A percentile compares a stretch with the other conserved stretches of the same genome.
Evolutionary conservation across 2,797 vertebrate species (phyloP).

Genomic region (Pangasius sanitwongsei): DNA sequence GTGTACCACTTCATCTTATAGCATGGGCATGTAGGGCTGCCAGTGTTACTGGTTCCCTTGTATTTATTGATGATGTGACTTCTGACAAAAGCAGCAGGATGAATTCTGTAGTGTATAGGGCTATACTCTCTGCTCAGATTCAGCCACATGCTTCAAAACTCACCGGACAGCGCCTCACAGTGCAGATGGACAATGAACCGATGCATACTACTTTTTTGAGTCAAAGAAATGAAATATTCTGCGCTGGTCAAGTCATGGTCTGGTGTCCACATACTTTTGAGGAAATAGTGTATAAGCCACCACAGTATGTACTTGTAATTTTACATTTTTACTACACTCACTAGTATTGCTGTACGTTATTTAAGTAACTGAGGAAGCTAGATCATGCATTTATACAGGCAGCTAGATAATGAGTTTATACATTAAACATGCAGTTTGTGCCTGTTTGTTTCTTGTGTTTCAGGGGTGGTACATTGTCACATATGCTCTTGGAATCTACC

Average conservation of each 20-base stretch:
- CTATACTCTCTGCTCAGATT: not conserved
- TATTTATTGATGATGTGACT: not conserved
- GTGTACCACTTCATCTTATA: not conserved
- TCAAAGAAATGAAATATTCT: not conserved
- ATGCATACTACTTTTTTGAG: not conserved
- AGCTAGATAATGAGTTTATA: not conserved
- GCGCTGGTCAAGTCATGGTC: not conserved
- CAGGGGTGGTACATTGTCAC: constrained; percentile 99
- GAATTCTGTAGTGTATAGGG: no score
- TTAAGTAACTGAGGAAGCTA: not conserved
- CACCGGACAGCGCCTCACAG: not conserved
- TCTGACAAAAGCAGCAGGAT: not conserved
- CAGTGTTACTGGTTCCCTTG: not conserved
- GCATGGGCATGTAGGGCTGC: not conserved
- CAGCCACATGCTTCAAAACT: not conserved
- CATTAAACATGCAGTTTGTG: not conserved
- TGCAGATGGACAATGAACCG: not conserved
- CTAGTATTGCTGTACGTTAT: no score
- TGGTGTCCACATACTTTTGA: not conserved
- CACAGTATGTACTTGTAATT: not conserved
- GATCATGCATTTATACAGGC: no score
- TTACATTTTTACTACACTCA: not conserved
- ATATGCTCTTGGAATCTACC: constrained; percentile 98
- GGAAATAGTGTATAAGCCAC: not conserved
- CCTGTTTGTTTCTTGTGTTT: constrained; percentile 53